Conservation (phyloP, 2,113 vertebrate species). For the Archilochus colubris region DNA sequence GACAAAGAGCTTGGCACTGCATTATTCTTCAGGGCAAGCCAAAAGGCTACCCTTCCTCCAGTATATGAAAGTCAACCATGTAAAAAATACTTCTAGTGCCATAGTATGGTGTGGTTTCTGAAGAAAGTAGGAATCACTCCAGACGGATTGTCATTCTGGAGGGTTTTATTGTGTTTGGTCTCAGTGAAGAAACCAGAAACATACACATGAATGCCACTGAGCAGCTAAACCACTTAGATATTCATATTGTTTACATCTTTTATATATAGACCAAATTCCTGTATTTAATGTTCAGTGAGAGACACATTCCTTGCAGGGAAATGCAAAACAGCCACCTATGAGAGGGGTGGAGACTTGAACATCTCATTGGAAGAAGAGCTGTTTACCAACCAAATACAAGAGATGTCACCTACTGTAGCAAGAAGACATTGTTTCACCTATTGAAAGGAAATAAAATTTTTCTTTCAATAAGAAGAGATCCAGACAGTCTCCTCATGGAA, state of each 20-base stretch:
- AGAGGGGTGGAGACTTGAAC: not conserved
- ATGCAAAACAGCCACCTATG: not conserved
- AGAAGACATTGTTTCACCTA: not conserved
- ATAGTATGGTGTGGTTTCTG: not conserved
- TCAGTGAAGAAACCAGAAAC: not conserved
- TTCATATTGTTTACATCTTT: not conserved
- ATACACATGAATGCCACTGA: not conserved
- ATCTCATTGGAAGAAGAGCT: not conserved
- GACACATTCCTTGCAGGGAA: not conserved
- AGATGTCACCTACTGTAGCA: not conserved
- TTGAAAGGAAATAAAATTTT: not conserved
- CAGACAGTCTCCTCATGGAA: not conserved
- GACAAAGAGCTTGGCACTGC: not conserved
- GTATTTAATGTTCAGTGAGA: not conserved
- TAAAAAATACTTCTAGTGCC: not conserved
- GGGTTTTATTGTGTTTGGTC: not conserved
- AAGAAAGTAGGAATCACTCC: not conserved
- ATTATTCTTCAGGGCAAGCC: not conserved
- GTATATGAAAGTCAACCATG: not conserved
- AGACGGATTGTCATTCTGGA: not conserved
- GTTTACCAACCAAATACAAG: not conserved
- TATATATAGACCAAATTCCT: not conserved
- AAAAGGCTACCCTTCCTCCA: not conserved
- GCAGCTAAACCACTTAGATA: not conserved
- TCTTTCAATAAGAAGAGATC: not conserved